A percentile compares a stretch with the other conserved stretches of the same genome.
Evolutionary conservation across 2,888 invertebrate genomes (phyloP).

Genomic region (Sepiola atlantica): DNA sequence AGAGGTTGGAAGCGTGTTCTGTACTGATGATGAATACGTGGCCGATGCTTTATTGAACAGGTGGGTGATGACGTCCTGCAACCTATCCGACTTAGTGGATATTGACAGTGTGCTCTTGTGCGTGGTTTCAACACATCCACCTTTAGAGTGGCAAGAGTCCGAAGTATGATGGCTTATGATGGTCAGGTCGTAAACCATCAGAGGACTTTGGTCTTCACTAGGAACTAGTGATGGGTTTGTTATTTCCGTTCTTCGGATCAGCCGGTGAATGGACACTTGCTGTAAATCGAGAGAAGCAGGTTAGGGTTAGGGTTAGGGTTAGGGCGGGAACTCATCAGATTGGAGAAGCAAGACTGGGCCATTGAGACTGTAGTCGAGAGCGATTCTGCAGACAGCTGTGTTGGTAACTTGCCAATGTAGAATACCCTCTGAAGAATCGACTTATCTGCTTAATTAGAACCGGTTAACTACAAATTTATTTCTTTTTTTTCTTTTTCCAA

Average conservation of each 20-base stretch:
- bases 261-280: conserved; percentile 37
- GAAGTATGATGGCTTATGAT: conserved; percentile 15
- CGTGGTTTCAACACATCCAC: background rate
- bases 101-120: conserved; percentile 45
- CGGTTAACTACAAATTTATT: conserved; percentile 40
- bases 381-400: conserved; percentile 24
- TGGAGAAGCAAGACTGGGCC: conserved; percentile 42
- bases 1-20: conserved; percentile 16
- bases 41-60: conserved; percentile 51
- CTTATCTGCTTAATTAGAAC: conserved; percentile 38
- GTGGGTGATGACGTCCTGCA: conserved; percentile 64
- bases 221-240: conserved; percentile 37
- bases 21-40: conserved; percentile 38
- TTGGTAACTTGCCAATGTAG: conserved; percentile 34
- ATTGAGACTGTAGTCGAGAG: conserved; percentile 36
- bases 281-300: conserved; percentile 23
- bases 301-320: no score
- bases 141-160: background rate
- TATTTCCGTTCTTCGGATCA: conserved; percentile 35
- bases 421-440: conserved; percentile 40
- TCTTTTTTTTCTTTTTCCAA: no score
- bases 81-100: conserved; percentile 50
- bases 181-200: conserved; percentile 9
- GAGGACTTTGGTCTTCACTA: conserved; percentile 39
- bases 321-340: conserved; percentile 44